Conservation (phyloP, 30 jellyfish, hydroid and myxozoan species). For the Aurelia sp. region DNA sequence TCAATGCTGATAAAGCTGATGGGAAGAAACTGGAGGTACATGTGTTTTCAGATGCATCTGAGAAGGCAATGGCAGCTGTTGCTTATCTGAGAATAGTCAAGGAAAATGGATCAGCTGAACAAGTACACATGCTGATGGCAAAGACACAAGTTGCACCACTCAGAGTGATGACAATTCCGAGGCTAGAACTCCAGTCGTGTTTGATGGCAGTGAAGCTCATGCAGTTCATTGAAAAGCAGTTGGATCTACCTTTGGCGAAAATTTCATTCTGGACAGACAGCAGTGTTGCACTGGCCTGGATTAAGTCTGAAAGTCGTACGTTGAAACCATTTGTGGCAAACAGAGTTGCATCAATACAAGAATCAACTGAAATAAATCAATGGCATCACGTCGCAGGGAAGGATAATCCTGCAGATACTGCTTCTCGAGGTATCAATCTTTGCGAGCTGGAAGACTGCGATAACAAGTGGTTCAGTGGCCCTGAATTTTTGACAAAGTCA, state of each 20-base stretch:
- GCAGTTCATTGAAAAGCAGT: slow-evolving; percentile 19
- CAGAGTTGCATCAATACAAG: slow-evolving; percentile 50
- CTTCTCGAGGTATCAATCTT: slow-evolving; percentile 40
- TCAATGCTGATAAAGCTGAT: slow-evolving; percentile 19
- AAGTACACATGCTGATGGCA: slow-evolving; percentile 27
- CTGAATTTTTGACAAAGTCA: slow-evolving; percentile 24
- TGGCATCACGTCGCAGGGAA: slow-evolving; percentile 67
- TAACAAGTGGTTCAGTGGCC: slow-evolving; percentile 47
- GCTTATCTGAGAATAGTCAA: slow-evolving; percentile 32
- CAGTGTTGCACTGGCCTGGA: slow-evolving; percentile 13
- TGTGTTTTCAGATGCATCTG: slow-evolving; percentile 68
- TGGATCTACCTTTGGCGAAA: slow-evolving; percentile 13
- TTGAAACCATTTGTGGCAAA: slow-evolving; percentile 57
- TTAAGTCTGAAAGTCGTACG: slow-evolving; percentile 5
- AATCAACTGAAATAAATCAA: slow-evolving; percentile 9
- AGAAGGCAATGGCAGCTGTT: slow-evolving; percentile 56
- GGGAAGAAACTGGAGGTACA: slow-evolving; percentile 33
- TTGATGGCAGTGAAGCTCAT: slow-evolving; percentile 47
- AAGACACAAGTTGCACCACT: slow-evolving; percentile 12
- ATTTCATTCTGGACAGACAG: slow-evolving; percentile 56
- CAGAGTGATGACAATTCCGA: slow-evolving; percentile 30
- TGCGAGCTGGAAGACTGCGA: slow-evolving; percentile 29
- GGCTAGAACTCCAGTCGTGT: slow-evolving; percentile 58
- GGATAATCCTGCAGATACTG: slow-evolving; percentile 48
- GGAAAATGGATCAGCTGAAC: slow-evolving; percentile 30